Conservation (phyloP, 2,797 vertebrate species). For the Enteromius mattozi region DNA sequence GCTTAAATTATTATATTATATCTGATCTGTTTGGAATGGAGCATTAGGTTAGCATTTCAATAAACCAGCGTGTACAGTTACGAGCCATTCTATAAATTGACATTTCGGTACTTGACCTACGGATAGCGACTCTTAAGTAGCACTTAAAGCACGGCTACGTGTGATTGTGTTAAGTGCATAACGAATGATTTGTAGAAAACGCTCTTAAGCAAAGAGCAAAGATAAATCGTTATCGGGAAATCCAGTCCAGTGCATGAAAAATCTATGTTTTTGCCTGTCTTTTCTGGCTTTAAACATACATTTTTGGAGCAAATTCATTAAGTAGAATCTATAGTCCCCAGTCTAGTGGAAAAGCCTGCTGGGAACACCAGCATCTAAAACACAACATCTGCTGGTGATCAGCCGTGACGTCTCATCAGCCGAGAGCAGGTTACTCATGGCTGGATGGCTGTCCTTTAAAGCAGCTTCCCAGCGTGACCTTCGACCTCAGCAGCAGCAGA, state of each 20-base stretch:
- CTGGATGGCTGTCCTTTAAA: not conserved
- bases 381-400: not conserved
- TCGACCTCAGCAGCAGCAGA: conserved; percentile 29
- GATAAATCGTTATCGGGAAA: no score
- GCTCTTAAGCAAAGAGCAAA: no score
- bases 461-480: conserved; percentile 7
- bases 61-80: no score
- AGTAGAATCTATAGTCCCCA: not conserved
- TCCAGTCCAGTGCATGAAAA: not conserved
- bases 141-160: no score
- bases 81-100: no score
- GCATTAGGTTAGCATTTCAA: no score
- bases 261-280: not conserved
- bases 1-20: no score
- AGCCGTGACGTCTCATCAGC: not conserved
- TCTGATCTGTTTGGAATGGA: no score
- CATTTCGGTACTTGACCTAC: no score
- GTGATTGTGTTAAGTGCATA: no score
- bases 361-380: not conserved
- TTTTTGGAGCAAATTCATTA: not conserved
- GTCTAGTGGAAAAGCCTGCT: not conserved
- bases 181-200: no score
- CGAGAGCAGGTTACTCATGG: not conserved
- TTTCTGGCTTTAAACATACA: not conserved
- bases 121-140: no score